phyloP scores from a whole-genome alignment of 1,140 invertebrate genomes.

The Magallana ariakensis region DNA sequence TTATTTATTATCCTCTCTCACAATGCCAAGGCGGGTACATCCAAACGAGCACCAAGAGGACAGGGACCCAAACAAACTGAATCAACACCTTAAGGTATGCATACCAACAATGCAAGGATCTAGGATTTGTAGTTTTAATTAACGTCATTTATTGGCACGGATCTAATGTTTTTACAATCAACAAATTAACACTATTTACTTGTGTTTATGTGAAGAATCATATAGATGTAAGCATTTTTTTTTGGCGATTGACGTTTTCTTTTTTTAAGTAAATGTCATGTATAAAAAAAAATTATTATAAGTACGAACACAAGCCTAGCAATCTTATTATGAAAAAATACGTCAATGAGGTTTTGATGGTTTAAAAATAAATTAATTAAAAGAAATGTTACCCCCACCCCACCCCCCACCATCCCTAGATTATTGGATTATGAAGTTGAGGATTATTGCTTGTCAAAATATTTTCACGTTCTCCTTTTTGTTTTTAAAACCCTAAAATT shows the following conservation, averaged over 20 bases:
- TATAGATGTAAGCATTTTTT: background rate
- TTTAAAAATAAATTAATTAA: too few species aligned
- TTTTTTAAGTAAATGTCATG: background rate
- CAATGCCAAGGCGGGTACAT: background rate
- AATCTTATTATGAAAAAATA: too few species aligned
- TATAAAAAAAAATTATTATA: background rate
- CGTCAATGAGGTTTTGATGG: too few species aligned
- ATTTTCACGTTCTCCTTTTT: too few species aligned
- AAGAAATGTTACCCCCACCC: too few species aligned
- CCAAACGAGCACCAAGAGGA: background rate
- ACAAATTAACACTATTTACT: background rate
- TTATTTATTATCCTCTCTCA: too few species aligned
- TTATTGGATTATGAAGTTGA: too few species aligned
- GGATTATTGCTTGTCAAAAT: too few species aligned
- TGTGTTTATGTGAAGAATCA: background rate
- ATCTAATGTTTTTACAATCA: background rate
- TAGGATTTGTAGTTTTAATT: too few species aligned
- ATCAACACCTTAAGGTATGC: background rate
- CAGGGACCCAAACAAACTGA: slow-evolving; percentile 1
- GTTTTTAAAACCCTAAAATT: too few species aligned
- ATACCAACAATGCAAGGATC: background rate
- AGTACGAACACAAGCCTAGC: too few species aligned
- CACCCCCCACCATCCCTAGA: too few species aligned
- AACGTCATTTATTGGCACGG: background rate
- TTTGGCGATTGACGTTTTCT: background rate